Evolutionary conservation across 2,888 invertebrate genomes (phyloP).

Genomic region (Orthosia cruda): DNA sequence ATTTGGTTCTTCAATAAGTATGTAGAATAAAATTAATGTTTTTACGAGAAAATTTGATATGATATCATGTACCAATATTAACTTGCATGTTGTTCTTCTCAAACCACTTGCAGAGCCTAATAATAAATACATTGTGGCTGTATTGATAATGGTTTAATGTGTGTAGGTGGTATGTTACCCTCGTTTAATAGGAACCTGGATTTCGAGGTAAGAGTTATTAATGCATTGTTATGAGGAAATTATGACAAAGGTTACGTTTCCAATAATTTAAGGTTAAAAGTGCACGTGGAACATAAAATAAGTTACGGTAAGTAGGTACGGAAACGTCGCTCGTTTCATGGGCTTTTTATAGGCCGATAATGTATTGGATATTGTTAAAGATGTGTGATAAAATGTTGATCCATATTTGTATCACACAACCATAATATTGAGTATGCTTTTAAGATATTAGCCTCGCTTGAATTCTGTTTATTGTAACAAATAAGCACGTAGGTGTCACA

Average conservation of each 20-base stretch:
- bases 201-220: background rate
- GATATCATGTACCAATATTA: no score
- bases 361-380: conserved; percentile 20
- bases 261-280: background rate
- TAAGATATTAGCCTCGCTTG: background rate
- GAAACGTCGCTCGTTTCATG: background rate
- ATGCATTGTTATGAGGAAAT: background rate
- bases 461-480: background rate
- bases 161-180: background rate
- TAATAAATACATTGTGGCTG: no score
- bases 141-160: background rate
- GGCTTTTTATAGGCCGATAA: conserved; percentile 21
- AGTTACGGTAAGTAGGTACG: conserved; percentile 7
- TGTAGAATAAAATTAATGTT: no score
- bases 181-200: background rate
- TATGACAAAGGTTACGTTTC: conserved; percentile 2
- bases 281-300: conserved; percentile 16
- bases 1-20: no score
- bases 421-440: background rate
- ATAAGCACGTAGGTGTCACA: background rate
- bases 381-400: background rate
- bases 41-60: no score
- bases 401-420: background rate
- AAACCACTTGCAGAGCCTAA: no score
- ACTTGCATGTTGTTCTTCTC: no score